These are phyloP conservation scores for Nyleta sp. DNA, from an alignment of 2,888 invertebrate genomes.

Conservation along the genomic window DNA sequence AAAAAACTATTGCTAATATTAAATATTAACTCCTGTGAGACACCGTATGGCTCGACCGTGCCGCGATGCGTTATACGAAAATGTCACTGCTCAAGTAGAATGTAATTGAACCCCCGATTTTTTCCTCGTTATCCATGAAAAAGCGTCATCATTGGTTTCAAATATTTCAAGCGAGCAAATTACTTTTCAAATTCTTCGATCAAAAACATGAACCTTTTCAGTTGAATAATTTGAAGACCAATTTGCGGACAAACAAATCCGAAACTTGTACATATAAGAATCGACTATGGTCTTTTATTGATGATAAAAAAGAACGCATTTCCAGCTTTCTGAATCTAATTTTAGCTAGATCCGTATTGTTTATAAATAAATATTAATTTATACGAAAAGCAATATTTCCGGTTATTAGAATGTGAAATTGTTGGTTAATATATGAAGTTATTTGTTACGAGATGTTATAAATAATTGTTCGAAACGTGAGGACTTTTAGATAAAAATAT, in stretches of 20 bases:
- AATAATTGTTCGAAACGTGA: constrained; percentile 24
- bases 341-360: background rate
- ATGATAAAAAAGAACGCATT: constrained; percentile 2
- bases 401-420: constrained; percentile 35
- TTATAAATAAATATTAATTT: constrained; percentile 8
- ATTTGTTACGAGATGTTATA: constrained; percentile 39
- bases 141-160: too few relatives aligned
- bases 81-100: constrained; percentile 62
- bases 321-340: background rate
- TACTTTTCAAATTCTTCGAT: too few relatives aligned
- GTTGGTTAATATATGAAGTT: constrained; percentile 39
- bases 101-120: constrained; percentile 7
- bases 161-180: too few relatives aligned
- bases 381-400: constrained; percentile 35
- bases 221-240: too few relatives aligned
- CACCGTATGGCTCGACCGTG: constrained; percentile 62
- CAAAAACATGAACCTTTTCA: too few relatives aligned
- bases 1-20: constrained; percentile 59
- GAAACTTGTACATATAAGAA: constrained; percentile 4
- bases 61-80: constrained; percentile 61
- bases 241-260: background rate
- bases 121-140: background rate
- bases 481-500: constrained; percentile 16
- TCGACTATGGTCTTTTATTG: background rate
- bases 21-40: constrained; percentile 66